Evolutionary conservation across 2,888 invertebrate species (phyloP).

Genomic region (Rotaria sp.): DNA sequence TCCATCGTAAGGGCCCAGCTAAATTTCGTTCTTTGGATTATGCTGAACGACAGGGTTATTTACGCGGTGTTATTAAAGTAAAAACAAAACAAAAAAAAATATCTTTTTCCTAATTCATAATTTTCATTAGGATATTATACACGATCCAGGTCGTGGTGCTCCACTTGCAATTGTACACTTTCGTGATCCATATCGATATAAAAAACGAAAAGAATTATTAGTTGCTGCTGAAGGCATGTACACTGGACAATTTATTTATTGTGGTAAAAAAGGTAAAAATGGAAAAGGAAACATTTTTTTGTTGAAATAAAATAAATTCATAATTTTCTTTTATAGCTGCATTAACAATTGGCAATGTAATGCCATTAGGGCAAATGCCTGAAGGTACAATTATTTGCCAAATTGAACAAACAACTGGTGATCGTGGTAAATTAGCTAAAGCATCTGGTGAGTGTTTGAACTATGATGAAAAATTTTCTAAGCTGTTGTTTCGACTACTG

Average conservation of each 20-base stretch:
- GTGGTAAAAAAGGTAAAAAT: slow-evolving; percentile 83
- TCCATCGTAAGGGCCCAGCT: slow-evolving; percentile 96
- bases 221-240: slow-evolving; percentile 91
- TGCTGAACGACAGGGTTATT: slow-evolving; percentile 95
- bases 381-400: slow-evolving; percentile 99
- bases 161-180: slow-evolving; percentile 92
- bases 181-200: slow-evolving; percentile 95
- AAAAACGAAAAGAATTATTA: slow-evolving; percentile 88
- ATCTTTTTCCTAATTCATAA: background rate
- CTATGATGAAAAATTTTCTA: background rate
- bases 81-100: background rate
- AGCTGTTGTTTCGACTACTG: slow-evolving; percentile 29
- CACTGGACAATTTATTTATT: slow-evolving; percentile 97
- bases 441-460: slow-evolving; percentile 65
- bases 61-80: slow-evolving; percentile 94
- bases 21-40: slow-evolving; percentile 89
- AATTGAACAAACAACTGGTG: slow-evolving; percentile 95
- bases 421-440: slow-evolving; percentile 90
- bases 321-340: slow-evolving; percentile 58
- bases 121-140: slow-evolving; percentile 64
- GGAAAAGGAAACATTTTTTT: background rate
- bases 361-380: slow-evolving; percentile 95
- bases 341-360: slow-evolving; percentile 81
- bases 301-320: background rate
- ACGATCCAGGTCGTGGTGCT: slow-evolving; percentile 96